Evolutionary conservation across 2,113 vertebrate species (phyloP), one percentile per base, ranked within the genome.

Genomic region (Bombycilla garrulus): DNA sequence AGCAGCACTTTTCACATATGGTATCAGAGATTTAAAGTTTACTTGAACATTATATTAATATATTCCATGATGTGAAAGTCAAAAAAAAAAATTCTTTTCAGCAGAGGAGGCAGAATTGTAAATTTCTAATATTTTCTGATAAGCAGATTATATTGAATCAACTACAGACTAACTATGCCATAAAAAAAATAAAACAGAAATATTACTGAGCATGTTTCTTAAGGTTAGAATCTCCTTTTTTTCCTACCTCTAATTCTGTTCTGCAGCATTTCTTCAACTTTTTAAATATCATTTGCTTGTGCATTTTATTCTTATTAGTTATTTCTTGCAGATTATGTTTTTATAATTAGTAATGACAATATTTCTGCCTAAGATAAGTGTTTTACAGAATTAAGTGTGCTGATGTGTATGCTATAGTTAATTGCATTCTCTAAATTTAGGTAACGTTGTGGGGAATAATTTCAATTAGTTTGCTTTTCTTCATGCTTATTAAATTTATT

Each of bases 361-460:
- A 92, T 56, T 93, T 95, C 82, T 54, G 70, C 66, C 62, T 16
- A 69, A 88, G 69, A 40, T 88, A 93, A 95, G 24, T 81, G 47
- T 81, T 92, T 85, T 89, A 87, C 36, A 79, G 64, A 78, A 80
- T 87, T 82, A 81, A 57, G 11, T 45, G 36, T 82, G 79, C 60
- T 96, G 81, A 92, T 79, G 58, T 90, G 64, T 60, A 78, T 81
- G 64, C 26, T 35, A 64, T 35, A 83, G 66, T 90, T 94, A 96
- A 96, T 94, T 95, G 48, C 36, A 86, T 95, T 96, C 64, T 86
- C 40, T 90, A 96, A 91, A 91, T 91, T 87, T 85, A 91, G 73
- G 78, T 95, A 87, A 85, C 73, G n/a, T 94, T 93, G 48, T 74
- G 60, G 38, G 56, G 35, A 95, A 90, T 92, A 78, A 94, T 88